Evolutionary conservation across 1,140 invertebrate genomes (phyloP).

Genomic region (Ceratosolen fusciceps): DNA sequence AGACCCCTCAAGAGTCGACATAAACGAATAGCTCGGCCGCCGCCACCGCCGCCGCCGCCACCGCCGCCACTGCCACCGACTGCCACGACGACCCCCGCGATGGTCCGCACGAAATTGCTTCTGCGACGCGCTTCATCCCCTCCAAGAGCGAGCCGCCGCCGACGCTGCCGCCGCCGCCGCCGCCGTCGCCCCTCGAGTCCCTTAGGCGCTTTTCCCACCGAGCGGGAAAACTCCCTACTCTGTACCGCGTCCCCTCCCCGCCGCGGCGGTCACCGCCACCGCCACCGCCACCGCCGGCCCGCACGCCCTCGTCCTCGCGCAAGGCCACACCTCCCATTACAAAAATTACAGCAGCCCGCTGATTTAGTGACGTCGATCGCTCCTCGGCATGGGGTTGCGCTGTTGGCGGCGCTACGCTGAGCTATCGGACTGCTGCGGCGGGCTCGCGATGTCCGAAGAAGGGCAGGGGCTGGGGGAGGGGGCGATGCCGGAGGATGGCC

Average conservation of each 20-base stretch:
- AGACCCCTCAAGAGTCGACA: slow-evolving; percentile 40
- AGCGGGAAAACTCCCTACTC: background rate
- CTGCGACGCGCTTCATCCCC: slow-evolving; percentile 13
- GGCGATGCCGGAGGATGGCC: slow-evolving; percentile 46
- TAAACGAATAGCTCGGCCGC: slow-evolving; percentile 28
- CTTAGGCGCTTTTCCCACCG: slow-evolving; percentile 13
- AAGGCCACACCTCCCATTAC: slow-evolving; percentile 73
- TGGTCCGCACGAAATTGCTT: slow-evolving; percentile 42
- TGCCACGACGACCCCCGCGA: slow-evolving; percentile 21
- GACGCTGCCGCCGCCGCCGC: background rate
- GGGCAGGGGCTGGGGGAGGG: slow-evolving; percentile 42
- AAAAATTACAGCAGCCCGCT: slow-evolving; percentile 71
- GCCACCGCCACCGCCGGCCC: background rate
- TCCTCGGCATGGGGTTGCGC: slow-evolving; percentile 56
- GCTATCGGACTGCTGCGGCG: no score
- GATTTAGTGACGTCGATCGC: slow-evolving; percentile 70
- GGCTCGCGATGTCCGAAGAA: no score
- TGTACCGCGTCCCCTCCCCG: no score
- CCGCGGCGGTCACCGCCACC: slow-evolving; percentile 39
- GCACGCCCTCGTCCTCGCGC: slow-evolving; percentile 55
- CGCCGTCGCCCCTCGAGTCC: slow-evolving; percentile 34
- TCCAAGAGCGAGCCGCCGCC: slow-evolving; percentile 36
- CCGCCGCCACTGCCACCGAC: slow-evolving; percentile 8
- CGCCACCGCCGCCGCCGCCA: slow-evolving; percentile 21
- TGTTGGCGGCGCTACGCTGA: slow-evolving; percentile 49